Evolutionary conservation across 2,888 invertebrate genomes (phyloP).

Genomic region (Drosophila kokeensis): DNA sequence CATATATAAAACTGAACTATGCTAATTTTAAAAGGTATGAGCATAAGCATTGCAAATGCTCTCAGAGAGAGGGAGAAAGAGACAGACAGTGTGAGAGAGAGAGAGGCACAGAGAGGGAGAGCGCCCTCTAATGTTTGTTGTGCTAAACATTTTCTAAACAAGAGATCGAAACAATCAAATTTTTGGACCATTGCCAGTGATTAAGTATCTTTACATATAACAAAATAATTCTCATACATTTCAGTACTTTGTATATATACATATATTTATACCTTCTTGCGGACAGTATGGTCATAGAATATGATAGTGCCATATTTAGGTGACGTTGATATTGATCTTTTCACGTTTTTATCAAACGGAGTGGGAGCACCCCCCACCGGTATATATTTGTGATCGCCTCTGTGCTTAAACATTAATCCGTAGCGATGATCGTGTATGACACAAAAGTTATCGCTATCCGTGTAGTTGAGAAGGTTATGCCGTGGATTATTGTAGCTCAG

Average conservation of each 20-base stretch:
- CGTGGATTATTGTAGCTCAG: conserved; percentile 91
- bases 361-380: conserved; percentile 88
- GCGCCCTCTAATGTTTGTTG: conserved; percentile 72
- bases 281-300: conserved; percentile 92
- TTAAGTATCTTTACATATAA: conserved; percentile 25
- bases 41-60: conserved; percentile 6
- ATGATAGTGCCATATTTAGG: conserved; percentile 90
- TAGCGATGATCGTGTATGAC: conserved; percentile 90
- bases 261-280: conserved; percentile 86
- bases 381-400: conserved; percentile 91
- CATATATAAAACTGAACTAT: conserved; percentile 44
- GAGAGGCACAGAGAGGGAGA: conserved; percentile 19
- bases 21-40: conserved; percentile 71
- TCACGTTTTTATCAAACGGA: conserved; percentile 88
- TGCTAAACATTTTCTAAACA: conserved; percentile 82
- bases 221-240: conserved; percentile 3
- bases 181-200: conserved; percentile 34
- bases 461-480: conserved; percentile 89
- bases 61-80: conserved; percentile 3
- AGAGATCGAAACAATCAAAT: conserved; percentile 8
- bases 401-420: conserved; percentile 92
- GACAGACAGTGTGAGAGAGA: neutral
- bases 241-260: neutral
- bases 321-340: conserved; percentile 88
- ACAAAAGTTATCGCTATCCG: conserved; percentile 91